phyloP scores from a whole-genome alignment of 1,140 invertebrate species.

The Drosophila kepulauana region DNA sequence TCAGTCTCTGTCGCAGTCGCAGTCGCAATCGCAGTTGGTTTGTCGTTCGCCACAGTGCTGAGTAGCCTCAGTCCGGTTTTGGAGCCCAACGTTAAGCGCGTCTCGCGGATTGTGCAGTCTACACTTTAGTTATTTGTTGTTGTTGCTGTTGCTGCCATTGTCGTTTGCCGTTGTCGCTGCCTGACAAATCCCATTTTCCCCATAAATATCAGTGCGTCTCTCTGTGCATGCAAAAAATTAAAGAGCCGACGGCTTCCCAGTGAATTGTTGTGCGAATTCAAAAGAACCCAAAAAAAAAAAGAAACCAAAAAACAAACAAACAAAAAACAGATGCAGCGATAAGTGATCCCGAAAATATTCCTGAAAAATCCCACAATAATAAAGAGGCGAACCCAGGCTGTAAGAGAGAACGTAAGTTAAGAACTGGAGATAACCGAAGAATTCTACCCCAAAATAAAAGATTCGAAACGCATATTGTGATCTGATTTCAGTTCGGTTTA shows the following conservation, averaged over 20 bases:
- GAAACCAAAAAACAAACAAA: conserved; percentile 7
- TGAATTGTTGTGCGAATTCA: conserved; percentile 37
- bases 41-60: conserved; percentile 27
- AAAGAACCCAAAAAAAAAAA: conserved; percentile 1
- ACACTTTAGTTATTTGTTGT: conserved; percentile 22
- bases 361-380: conserved; percentile 1
- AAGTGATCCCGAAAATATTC: conserved; percentile 5
- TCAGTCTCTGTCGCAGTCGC: conserved; percentile 25
- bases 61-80: conserved; percentile 79
- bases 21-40: conserved; percentile 32
- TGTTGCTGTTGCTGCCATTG: conserved; percentile 24
- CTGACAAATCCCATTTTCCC: conserved; percentile 43
- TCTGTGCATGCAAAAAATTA: conserved; percentile 36
- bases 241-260: conserved; percentile 37
- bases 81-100: conserved; percentile 70
- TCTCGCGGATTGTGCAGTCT: conserved; percentile 60
- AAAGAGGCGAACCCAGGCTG: conserved; percentile 3
- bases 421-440: conserved; percentile 31
- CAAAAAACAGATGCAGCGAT: conserved; percentile 32
- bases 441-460: conserved; percentile 11
- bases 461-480: conserved; percentile 37
- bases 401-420: conserved; percentile 32
- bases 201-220: conserved; percentile 55
- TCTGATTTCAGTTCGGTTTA: conserved; percentile 40
- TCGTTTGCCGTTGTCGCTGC: conserved; percentile 9